These are phyloP conservation scores for Oscheius sp. DNA, from an alignment of 1,140 invertebrate genomes.

Conservation along the genomic window DNA sequence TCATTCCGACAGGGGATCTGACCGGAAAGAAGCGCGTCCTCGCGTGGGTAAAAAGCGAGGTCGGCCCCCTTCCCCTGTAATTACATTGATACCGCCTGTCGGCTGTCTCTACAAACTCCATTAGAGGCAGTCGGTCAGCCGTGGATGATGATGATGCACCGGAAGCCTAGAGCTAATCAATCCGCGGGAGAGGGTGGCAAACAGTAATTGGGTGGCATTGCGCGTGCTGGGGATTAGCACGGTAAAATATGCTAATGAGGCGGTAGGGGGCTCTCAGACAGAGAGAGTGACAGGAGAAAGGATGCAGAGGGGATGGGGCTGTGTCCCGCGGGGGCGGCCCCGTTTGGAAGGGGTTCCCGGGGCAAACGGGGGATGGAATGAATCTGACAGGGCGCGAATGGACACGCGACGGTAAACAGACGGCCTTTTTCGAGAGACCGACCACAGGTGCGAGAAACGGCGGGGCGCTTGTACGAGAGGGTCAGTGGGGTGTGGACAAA, in stretches of 20 bases:
- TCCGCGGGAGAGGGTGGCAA: neutral
- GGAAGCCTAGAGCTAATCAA: neutral
- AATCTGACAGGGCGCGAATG: neutral
- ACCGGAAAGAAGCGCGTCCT: slow-evolving; percentile 6
- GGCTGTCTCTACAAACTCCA: neutral
- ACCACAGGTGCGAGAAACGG: neutral
- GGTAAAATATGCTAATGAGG: slow-evolving; percentile 3
- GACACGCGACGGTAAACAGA: slow-evolving; percentile 3
- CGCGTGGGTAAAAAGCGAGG: slow-evolving; percentile 13
- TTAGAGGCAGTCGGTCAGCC: neutral
- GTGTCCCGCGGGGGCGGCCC: no score
- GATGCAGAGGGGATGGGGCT: neutral
- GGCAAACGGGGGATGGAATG: neutral
- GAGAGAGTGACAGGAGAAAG: neutral
- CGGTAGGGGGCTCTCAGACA: neutral
- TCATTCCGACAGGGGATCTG: neutral
- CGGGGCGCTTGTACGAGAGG: neutral
- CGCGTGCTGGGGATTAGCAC: neutral
- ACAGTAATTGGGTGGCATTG: neutral
- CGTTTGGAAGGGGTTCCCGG: no score
- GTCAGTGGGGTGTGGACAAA: neutral
- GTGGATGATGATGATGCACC: neutral
- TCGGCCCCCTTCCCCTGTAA: neutral
- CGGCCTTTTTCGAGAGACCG: neutral
- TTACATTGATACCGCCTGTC: neutral